Conservation (phyloP, 2,888 invertebrate genomes). For the Cataglyphis altisquamis region DNA sequence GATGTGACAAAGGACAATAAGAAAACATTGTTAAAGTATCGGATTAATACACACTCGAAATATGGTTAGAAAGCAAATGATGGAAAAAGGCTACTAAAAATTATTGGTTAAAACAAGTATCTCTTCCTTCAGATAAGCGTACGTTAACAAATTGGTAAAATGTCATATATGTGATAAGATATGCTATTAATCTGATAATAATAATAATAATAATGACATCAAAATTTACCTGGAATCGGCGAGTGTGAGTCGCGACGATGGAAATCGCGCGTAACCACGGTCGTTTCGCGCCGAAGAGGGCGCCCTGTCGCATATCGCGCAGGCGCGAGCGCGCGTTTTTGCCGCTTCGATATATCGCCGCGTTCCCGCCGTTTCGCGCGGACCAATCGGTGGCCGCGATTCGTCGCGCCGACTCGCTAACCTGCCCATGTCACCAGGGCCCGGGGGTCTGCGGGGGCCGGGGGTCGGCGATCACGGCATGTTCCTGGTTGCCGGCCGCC, state of each 20-base stretch:
- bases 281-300: not conserved
- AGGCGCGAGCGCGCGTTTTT: conserved; percentile 28
- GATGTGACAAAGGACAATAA: not conserved
- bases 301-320: not conserved
- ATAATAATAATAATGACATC: too few relatives aligned
- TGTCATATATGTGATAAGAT: too few relatives aligned
- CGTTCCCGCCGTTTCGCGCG: conserved; percentile 16
- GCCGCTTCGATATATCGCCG: conserved; percentile 52
- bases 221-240: too few relatives aligned
- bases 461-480: not conserved
- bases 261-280: conserved; percentile 16
- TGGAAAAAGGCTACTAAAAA: too few relatives aligned
- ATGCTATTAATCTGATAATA: too few relatives aligned
- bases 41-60: too few relatives aligned
- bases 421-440: not conserved
- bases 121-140: too few relatives aligned
- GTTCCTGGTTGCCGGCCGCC: not conserved
- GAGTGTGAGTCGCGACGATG: not conserved
- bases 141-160: too few relatives aligned
- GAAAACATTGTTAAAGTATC: too few relatives aligned
- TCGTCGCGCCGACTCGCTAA: conserved; percentile 8
- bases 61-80: too few relatives aligned
- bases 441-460: not conserved
- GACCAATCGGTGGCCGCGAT: conserved; percentile 63
- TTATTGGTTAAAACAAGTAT: too few relatives aligned